Percentiles rank a stretch among this genome's conserved stretches.
Conservation (phyloP, 2,113 vertebrate species). For the Cathartes aura region DNA sequence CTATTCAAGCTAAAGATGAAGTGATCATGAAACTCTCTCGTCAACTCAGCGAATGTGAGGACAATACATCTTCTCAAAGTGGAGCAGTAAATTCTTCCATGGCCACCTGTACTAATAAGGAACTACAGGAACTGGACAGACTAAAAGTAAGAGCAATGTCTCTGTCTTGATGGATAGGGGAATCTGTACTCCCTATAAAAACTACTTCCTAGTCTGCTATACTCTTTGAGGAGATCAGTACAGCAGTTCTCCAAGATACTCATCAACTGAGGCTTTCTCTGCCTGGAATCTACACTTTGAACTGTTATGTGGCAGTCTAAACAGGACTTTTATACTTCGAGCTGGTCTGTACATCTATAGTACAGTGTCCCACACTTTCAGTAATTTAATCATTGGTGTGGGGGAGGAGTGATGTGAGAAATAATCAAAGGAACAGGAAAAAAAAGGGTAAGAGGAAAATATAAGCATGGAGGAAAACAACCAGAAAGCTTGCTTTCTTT, state of each 20-base stretch:
- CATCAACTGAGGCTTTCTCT: not conserved
- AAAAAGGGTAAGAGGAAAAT: not conserved
- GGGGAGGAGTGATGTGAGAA: not conserved
- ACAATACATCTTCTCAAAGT: not conserved
- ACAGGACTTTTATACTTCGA: not conserved
- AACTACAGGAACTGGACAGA: conserved; percentile 86
- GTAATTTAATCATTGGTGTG: not conserved
- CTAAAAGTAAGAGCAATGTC: conserved; percentile 82
- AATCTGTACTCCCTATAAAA: not conserved
- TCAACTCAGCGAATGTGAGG: conserved; percentile 77
- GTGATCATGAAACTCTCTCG: conserved; percentile 93
- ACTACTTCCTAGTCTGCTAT: not conserved
- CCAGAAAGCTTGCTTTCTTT: not conserved
- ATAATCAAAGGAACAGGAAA: not conserved
- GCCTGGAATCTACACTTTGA: not conserved
- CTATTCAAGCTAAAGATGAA: conserved; percentile 96
- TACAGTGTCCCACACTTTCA: not conserved
- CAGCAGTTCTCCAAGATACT: not conserved
- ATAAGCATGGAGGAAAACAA: not conserved
- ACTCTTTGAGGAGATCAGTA: not conserved
- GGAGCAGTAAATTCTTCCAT: conserved; percentile 4
- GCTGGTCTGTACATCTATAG: not conserved
- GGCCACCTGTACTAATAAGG: conserved; percentile 47
- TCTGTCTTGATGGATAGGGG: not conserved
- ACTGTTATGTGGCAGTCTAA: not conserved